A percentile compares a stretch with the other conserved stretches of the same genome.
These are phyloP conservation scores for Lasioglossum albipes DNA, from an alignment of 1,140 invertebrate genomes.

Conservation along the genomic window DNA sequence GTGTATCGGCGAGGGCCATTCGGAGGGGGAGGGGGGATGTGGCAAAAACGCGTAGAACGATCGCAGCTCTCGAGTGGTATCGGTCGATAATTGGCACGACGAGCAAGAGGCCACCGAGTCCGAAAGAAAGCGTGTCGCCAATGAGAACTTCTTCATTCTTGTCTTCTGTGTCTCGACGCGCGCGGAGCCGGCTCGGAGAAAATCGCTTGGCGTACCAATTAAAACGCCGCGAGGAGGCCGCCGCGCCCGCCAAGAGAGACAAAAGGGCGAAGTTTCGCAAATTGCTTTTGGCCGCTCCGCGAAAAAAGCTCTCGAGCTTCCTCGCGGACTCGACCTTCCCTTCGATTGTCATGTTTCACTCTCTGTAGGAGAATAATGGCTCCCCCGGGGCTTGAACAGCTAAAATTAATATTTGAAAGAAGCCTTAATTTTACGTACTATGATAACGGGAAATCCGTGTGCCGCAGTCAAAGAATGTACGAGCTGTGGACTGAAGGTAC, in stretches of 20 bases:
- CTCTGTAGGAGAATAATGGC: too few species aligned
- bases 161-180: slow-evolving; percentile 27
- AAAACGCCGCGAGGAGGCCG: slow-evolving; percentile 45
- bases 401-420: too few species aligned
- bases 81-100: slow-evolving; percentile 50
- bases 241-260: slow-evolving; percentile 52
- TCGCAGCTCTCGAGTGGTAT: slow-evolving; percentile 32
- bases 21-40: background rate
- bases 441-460: too few species aligned
- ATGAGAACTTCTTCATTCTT: slow-evolving; percentile 23
- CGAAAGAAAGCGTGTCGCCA: slow-evolving; percentile 38
- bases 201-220: slow-evolving; percentile 54
- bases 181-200: slow-evolving; percentile 12
- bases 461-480: too few species aligned
- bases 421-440: too few species aligned
- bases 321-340: slow-evolving; percentile 16
- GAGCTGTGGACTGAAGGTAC: too few species aligned
- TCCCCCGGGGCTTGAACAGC: too few species aligned
- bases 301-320: background rate
- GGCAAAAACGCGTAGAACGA: slow-evolving; percentile 47
- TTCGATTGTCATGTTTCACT: background rate
- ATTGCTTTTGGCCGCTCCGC: slow-evolving; percentile 60
- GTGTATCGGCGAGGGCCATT: slow-evolving; percentile 17
- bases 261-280: slow-evolving; percentile 62
- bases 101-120: slow-evolving; percentile 13